Base-by-base conservation (phyloP, 1,140 invertebrate genomes). In the Nautilus pompilius region DNA sequence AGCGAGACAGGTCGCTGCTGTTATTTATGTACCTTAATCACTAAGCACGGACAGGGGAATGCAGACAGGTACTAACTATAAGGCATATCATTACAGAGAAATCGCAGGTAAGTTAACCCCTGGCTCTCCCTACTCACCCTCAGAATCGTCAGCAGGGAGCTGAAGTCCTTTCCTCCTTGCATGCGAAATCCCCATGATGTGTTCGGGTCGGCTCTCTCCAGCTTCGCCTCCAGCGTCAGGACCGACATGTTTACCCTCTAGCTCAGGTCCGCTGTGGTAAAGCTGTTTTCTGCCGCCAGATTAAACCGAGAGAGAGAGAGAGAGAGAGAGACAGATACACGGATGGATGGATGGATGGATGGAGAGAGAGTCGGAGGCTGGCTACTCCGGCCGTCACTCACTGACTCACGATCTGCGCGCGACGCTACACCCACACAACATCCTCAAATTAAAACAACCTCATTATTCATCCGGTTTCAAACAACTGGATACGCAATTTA, bases 171-270 rank as follows among this genome's bases (percentile, higher is more conserved):
- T 70, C 94, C 95, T 73, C 94, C 94, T 65, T 93, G 91, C 70
- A 96, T 87, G 71, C 93, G 89, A 79, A 96, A 92, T 66, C 94
- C 94, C 93, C 94, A 96, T 72, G 91, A 90, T 72, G 89, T 80
- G 24, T 65, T 65, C 6, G 66, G 68, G 29, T 77, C 75, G 10
- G 72, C 69, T 26, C 78, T 60, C 60, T 78, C 78, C 64, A 80
- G 68, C 60, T 78, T 80, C 8, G 78, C 78, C 65, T 77, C 76
- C 48, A 80, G 62, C 22, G 73, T 77, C 33, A 80, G 63, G 48
- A 76, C 68, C 41, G 78, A 77, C 72, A 76, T 76, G 36, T n/a
- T 60, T 20, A 30, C 48, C 2, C 2, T 49, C 48, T 49, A 17
- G 1, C 46, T 49, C 46, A 8, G 6, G 17, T 24, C 24, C 46